phyloP scores from a whole-genome alignment of 2,113 vertebrate species.

The Ovis canadensis region DNA sequence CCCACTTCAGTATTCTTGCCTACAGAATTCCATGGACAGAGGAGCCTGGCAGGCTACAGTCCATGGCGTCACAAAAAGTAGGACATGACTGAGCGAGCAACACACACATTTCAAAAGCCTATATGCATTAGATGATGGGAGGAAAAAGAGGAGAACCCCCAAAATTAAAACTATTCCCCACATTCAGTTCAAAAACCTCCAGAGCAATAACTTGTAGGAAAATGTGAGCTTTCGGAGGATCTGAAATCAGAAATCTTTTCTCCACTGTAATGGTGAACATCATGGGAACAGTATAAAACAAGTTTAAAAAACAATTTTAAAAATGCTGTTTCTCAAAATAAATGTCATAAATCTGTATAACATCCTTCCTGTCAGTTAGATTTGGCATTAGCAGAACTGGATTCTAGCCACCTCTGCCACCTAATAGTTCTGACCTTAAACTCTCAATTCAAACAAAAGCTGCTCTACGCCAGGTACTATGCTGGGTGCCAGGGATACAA shows the following conservation, averaged over 20 bases:
- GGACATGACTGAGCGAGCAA: background rate
- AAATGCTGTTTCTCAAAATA: background rate
- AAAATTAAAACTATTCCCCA: background rate
- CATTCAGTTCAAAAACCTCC: background rate
- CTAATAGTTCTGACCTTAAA: background rate
- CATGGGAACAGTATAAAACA: background rate
- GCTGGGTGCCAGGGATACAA: constrained; percentile 40
- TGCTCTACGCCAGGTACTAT: background rate
- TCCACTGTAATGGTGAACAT: background rate
- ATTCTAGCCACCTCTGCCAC: background rate
- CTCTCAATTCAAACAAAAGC: constrained; percentile 39
- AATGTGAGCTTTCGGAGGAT: background rate
- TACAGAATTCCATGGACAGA: background rate
- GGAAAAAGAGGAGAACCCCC: background rate
- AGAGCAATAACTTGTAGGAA: background rate
- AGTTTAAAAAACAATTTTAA: background rate
- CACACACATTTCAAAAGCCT: background rate
- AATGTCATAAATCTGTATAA: background rate
- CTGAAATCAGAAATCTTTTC: constrained; percentile 32
- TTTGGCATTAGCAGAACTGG: background rate
- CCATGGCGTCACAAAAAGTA: background rate
- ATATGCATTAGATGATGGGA: background rate
- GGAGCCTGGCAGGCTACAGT: background rate
- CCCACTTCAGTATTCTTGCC: background rate
- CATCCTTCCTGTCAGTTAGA: background rate